phyloP scores from a whole-genome alignment of 2,888 invertebrate genomes.

The Lissonota sp. region DNA sequence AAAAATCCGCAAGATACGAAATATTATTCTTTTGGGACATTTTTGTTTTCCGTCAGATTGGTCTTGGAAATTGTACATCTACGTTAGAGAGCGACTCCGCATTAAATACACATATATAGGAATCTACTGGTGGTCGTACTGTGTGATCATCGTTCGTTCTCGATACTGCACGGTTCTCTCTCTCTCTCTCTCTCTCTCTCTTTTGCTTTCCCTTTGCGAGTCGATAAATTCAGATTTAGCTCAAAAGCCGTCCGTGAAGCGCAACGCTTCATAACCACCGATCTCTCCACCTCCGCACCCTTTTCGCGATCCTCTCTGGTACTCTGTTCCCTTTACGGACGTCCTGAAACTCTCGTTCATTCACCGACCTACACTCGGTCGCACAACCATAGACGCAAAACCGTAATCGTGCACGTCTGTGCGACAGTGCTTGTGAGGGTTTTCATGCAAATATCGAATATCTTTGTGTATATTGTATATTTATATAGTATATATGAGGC shows the following conservation, averaged over 20 bases:
- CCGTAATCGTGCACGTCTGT: slow-evolving; percentile 57
- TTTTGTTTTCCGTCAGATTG: too few species aligned
- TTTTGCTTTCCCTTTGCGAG: slow-evolving; percentile 45
- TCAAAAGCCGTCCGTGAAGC: slow-evolving; percentile 61
- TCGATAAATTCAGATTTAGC: slow-evolving; percentile 69
- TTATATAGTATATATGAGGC: too few species aligned
- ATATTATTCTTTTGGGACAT: too few species aligned
- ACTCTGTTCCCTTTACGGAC: slow-evolving; percentile 37
- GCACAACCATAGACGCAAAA: slow-evolving; percentile 59
- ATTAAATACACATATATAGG: slow-evolving; percentile 16
- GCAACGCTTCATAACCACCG: slow-evolving; percentile 57
- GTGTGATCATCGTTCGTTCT: slow-evolving; percentile 62
- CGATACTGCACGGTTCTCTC: slow-evolving; percentile 10
- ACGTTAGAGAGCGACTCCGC: neutral
- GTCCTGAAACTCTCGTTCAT: slow-evolving; percentile 61
- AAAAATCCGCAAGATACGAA: too few species aligned
- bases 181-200: slow-evolving; percentile 12
- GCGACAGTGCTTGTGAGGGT: slow-evolving; percentile 15
- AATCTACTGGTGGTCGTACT: slow-evolving; percentile 41
- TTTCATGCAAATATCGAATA: neutral
- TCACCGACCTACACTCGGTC: slow-evolving; percentile 64
- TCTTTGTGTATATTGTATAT: neutral
- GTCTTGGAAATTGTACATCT: too few species aligned
- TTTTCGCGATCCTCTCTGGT: slow-evolving; percentile 1
- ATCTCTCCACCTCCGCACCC: slow-evolving; percentile 37